Base-by-base conservation (phyloP, 2,888 invertebrate species). In the Sicus ferrugineus region DNA sequence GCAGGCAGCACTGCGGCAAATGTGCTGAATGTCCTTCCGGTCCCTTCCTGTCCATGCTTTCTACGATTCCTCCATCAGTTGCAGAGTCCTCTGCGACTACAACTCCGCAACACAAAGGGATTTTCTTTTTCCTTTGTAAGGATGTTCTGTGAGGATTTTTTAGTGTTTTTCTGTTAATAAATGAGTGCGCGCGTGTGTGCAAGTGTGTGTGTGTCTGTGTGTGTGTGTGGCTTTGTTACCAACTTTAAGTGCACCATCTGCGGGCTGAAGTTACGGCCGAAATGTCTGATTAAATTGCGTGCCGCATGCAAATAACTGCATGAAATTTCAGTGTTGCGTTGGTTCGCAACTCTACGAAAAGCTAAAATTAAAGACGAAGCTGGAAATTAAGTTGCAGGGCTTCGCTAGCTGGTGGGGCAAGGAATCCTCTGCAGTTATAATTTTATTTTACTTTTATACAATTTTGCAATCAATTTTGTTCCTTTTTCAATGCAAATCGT, bases 51-150 rank as follows among this genome's bases (percentile, higher is more conserved):
- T 64, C 64, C 50, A 48, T 50, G 21, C 23, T 30, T 64, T 50
- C 16, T 50, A 31, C 64, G 46, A 50, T 64, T 28, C 21, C 31
- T 30, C 23, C 7, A 19, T 64, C 50, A 21, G 31, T 64, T 50
- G 23, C 31, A n/a, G 42, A 42, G 38, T 21, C 61, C 38, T 38
- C 48, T 48, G 48, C n/a, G n/a, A 28, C 66, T 70, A 76, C 56
- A 56, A 42, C n/a, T n/a, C 61, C 21, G 23, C 42, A 68, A 54
- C 52, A 48, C 64, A 72, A 77, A 75, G 75, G 75, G 72, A 75
- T 78, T 79, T 79, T 76, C 79, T 74, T 78, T 80, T 77, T 75
- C 73, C 75, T 79, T 77, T 72, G 73, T 58, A 69, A 76, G 79
- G 78, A 79, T 79, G 79, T 78, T 68, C 46, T 42, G 64, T 59